phyloP scores from a whole-genome alignment of 2,113 vertebrate species.

The Bufo bufo region DNA sequence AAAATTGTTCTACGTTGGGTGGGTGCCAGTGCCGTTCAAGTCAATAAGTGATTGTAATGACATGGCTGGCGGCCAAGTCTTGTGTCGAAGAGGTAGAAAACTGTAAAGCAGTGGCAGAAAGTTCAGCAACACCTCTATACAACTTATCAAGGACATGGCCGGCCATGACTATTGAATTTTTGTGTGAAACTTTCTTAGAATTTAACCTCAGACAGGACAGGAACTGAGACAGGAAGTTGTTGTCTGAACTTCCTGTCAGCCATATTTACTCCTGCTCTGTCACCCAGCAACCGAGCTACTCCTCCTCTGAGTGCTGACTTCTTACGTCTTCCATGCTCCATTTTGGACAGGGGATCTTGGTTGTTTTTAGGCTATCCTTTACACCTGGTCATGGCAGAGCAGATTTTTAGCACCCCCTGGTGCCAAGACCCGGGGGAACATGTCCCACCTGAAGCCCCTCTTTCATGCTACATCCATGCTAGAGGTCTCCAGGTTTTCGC shows the following conservation, averaged over 20 bases:
- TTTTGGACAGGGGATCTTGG: too few species aligned
- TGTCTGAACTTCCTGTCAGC: background rate
- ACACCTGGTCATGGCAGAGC: too few species aligned
- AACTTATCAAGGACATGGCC: background rate
- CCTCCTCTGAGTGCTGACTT: background rate
- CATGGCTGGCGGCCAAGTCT: background rate
- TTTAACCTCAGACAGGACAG: background rate
- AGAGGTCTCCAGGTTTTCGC: too few species aligned
- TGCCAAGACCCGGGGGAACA: too few species aligned
- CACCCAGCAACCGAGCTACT: background rate
- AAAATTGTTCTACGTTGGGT: background rate
- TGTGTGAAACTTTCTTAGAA: too few species aligned
- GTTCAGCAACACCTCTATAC: background rate
- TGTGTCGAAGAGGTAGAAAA: background rate
- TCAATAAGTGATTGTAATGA: conserved; percentile 50
- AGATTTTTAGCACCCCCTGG: too few species aligned
- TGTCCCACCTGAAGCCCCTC: too few species aligned
- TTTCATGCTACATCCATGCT: too few species aligned
- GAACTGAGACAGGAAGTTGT: background rate
- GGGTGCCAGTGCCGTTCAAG: background rate
- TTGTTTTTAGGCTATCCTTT: too few species aligned
- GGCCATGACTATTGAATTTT: too few species aligned
- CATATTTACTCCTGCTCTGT: background rate
- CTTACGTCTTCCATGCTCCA: too few species aligned
- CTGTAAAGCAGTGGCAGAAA: background rate